Evolutionary conservation across 2,888 invertebrate species (phyloP), one percentile per base, ranked within the genome.

Genomic region (Eremobia ochroleuca): DNA sequence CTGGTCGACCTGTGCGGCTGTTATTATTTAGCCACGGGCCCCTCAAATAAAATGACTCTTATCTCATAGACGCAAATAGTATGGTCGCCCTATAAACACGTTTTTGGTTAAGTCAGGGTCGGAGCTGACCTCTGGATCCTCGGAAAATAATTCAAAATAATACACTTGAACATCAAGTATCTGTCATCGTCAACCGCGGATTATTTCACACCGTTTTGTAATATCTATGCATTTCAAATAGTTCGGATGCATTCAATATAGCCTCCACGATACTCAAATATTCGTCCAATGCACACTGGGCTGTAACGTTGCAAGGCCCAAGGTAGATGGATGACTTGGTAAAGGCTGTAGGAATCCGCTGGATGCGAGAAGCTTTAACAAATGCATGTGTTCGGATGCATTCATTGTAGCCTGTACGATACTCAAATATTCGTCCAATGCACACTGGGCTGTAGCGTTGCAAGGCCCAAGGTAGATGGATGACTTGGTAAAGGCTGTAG

Each of bases 111-210:
- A 93, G 90, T 79, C 92, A 87, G 92, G 88, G 87, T 88, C 92
- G 88, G 85, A 81, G 87, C 90, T 94, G 94, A 94, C 93, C 95
- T 95, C 95, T 93, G 93, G 92, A 93, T 92, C 92, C 89, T 92
- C 88, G 88, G 89, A 92, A 91, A 92, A 92, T 92, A 92, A 93
- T 92, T 92, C 92, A 91, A 92, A 94, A 94, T 93, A 94, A 91
- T 91, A 93, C 93, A 92, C 93, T 91, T 91, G 88, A 91, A 82
- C 94, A 88, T 93, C 92, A 93, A 94, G 93, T 93, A 92, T 93
- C 94, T 95, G 94, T 94, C 94, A 94, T 95, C 95, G 94, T 94
- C 92, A 91, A 82, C 72, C 66, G 37, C 25, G 65, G 68, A 77
- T 70, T 49, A 40, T 77, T 52, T 95, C 74, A 94, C 93, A 95